phyloP scores from a whole-genome alignment of 2,797 vertebrate genomes.

The Vultur gryphus region DNA sequence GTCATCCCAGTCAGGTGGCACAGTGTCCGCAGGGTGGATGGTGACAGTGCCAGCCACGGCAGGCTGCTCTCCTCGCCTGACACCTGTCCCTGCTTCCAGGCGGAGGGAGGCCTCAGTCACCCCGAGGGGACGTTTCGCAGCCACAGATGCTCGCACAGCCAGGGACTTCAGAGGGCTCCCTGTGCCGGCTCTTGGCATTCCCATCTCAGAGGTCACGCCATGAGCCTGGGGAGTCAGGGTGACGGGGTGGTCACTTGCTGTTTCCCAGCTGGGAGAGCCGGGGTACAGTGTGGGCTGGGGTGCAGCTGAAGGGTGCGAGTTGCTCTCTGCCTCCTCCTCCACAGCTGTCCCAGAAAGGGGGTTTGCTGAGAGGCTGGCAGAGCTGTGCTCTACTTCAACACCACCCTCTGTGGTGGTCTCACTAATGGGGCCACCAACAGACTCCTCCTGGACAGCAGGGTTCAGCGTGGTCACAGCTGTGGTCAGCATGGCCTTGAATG shows the following conservation, averaged over 20 bases:
- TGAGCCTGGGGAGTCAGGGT: neutral
- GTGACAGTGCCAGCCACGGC: neutral
- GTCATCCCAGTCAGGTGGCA: conserved; percentile 72
- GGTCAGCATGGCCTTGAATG: conserved; percentile 27
- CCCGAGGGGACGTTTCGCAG: neutral
- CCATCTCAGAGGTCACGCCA: neutral
- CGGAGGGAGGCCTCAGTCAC: neutral
- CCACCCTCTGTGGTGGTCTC: neutral
- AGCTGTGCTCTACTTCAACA: neutral
- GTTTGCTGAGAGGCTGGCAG: neutral
- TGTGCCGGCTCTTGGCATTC: neutral
- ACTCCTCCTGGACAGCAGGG: neutral
- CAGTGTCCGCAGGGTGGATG: neutral
- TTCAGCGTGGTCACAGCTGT: neutral
- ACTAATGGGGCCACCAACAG: neutral
- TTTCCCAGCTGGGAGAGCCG: neutral
- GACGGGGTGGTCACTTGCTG: neutral
- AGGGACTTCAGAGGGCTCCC: neutral
- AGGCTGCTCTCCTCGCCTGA: neutral
- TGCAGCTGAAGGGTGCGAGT: neutral
- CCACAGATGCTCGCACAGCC: neutral
- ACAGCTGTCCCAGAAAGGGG: neutral
- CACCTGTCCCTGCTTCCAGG: neutral
- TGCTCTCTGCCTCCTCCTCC: neutral
- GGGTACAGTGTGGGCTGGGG: neutral